phyloP scores from a whole-genome alignment of 2,888 invertebrate genomes.

The Fabriciana adippe region DNA sequence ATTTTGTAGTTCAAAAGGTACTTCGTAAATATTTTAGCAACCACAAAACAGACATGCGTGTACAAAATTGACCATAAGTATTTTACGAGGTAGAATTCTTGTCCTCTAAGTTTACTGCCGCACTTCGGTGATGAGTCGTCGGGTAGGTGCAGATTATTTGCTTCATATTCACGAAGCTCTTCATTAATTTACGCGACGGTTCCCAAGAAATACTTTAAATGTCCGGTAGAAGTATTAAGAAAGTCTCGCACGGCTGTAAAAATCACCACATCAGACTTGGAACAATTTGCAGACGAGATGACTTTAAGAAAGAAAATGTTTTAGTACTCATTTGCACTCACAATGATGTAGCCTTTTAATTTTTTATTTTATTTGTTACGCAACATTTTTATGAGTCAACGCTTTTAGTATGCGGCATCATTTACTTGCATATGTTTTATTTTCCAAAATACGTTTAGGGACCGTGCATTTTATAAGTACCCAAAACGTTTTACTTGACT shows the following conservation, averaged over 20 bases:
- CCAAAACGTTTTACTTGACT: background rate
- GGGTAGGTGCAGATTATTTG: conserved; percentile 46
- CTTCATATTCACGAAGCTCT: conserved; percentile 55
- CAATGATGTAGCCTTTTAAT: conserved; percentile 54
- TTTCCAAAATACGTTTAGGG: conserved; percentile 6
- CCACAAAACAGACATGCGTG: conserved; percentile 19
- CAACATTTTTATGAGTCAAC: conserved; percentile 63
- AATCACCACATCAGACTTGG: conserved; percentile 31
- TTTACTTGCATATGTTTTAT: conserved; percentile 10
- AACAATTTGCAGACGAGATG: conserved; percentile 20
- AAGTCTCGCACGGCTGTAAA: conserved; percentile 32
- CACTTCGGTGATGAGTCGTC: conserved; percentile 53
- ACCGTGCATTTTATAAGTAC: background rate
- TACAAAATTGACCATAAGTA: conserved; percentile 39
- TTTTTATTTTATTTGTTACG: conserved; percentile 62
- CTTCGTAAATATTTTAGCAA: conserved; percentile 16
- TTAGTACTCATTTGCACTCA: conserved; percentile 57
- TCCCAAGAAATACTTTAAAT: conserved; percentile 63
- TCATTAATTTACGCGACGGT: conserved; percentile 72
- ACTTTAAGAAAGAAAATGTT: conserved; percentile 42
- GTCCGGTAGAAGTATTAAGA: conserved; percentile 33
- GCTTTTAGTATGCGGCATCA: conserved; percentile 29
- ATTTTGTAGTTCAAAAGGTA: conserved; percentile 7
- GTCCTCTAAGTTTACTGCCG: conserved; percentile 44
- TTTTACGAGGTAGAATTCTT: conserved; percentile 52